phyloP scores from a whole-genome alignment of 2,113 vertebrate species.

The Chaenocephalus aceratus region DNA sequence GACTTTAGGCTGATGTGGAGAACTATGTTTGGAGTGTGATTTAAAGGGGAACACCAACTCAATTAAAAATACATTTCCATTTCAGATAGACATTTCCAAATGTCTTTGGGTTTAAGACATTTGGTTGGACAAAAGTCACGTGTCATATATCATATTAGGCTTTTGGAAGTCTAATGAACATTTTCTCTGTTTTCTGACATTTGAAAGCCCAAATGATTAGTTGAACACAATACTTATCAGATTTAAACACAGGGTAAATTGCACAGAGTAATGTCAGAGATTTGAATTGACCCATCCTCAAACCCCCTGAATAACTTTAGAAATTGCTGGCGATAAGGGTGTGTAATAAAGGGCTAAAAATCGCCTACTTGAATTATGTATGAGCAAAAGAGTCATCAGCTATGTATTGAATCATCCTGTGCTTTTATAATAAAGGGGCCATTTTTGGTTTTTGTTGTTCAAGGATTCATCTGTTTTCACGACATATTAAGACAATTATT shows the following conservation, averaged over 20 bases:
- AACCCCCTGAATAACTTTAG: background rate
- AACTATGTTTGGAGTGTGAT: constrained; percentile 21
- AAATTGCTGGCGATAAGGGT: constrained; percentile 12
- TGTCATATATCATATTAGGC: no score
- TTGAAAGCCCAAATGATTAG: background rate
- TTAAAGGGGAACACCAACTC: background rate
- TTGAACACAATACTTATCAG: background rate
- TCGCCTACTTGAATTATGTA: constrained; percentile 12
- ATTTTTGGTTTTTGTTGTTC: background rate
- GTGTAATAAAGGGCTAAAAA: constrained; percentile 14
- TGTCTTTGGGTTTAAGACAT: no score
- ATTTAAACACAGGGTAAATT: background rate
- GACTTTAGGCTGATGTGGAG: constrained; percentile 35
- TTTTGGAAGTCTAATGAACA: no score
- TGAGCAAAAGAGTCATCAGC: constrained; percentile 12
- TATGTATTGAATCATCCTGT: constrained; percentile 20
- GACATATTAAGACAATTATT: background rate
- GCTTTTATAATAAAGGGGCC: background rate
- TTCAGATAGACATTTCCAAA: no score
- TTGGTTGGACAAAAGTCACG: no score
- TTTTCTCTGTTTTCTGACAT: background rate
- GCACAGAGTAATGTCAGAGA: background rate
- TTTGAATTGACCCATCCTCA: background rate
- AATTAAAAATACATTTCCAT: no score
- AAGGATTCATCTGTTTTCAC: background rate